Evolutionary conservation across 2,888 invertebrate genomes (phyloP).

Genomic region (Lottia gigantea): DNA sequence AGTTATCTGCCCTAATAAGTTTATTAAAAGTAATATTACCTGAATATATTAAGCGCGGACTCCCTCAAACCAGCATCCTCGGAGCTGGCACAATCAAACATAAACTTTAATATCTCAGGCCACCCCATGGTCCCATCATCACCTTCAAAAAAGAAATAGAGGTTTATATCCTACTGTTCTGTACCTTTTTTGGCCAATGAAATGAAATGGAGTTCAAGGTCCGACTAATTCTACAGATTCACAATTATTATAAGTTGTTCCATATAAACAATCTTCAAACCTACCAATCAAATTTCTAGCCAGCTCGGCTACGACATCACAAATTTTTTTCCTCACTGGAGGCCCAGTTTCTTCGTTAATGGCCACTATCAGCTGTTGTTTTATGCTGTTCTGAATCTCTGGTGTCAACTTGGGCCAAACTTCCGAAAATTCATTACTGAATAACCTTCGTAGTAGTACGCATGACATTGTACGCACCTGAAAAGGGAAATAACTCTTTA

Average conservation of each 20-base stretch:
- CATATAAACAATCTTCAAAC: not conserved
- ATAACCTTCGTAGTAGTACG: constrained; percentile 87
- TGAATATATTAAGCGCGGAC: constrained; percentile 93
- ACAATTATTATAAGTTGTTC: too few species aligned
- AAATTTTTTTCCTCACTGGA: constrained; percentile 86
- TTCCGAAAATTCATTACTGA: constrained; percentile 88
- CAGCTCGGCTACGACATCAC: constrained; percentile 95
- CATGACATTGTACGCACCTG: constrained; percentile 90
- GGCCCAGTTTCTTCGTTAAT: constrained; percentile 84
- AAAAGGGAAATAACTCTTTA: constrained; percentile 13
- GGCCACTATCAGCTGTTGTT: constrained; percentile 85
- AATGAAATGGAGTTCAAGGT: too few species aligned
- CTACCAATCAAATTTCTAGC: constrained; percentile 79
- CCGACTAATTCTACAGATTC: too few species aligned
- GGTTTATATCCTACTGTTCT: not conserved
- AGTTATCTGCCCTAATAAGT: too few species aligned
- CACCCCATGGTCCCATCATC: constrained; percentile 96
- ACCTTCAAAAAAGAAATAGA: constrained; percentile 71
- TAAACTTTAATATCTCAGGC: constrained; percentile 92
- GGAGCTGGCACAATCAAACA: constrained; percentile 93
- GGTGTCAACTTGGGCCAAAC: constrained; percentile 89
- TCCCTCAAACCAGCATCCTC: constrained; percentile 87
- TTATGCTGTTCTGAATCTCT: constrained; percentile 85
- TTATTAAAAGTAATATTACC: constrained; percentile 70
- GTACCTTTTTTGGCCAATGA: not conserved